phyloP scores from a whole-genome alignment of 2,888 invertebrate species.

The Operophtera brumata region DNA sequence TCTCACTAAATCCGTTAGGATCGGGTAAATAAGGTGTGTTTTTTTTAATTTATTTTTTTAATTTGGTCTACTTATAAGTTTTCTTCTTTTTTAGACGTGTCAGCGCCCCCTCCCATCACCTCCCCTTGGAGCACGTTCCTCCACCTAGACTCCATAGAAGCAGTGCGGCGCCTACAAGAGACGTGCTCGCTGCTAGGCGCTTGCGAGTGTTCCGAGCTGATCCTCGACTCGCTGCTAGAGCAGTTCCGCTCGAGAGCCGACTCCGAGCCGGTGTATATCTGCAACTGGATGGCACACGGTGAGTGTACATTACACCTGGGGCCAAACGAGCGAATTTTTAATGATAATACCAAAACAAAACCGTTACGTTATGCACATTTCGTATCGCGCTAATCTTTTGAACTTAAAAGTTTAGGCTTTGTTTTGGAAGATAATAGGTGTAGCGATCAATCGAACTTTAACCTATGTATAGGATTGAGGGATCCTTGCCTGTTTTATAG shows the following conservation, averaged over 20 bases:
- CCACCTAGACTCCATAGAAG: slow-evolving; percentile 68
- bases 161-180: slow-evolving; percentile 72
- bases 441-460: no score
- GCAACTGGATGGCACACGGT: slow-evolving; percentile 81
- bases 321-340: no score
- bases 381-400: no score
- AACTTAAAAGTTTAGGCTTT: no score
- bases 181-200: slow-evolving; percentile 80
- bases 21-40: no score
- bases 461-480: no score
- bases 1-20: no score
- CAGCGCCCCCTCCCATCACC: slow-evolving; percentile 32
- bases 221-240: slow-evolving; percentile 83
- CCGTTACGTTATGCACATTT: no score
- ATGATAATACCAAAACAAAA: no score
- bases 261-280: slow-evolving; percentile 81
- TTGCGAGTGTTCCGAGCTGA: slow-evolving; percentile 75
- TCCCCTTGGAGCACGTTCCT: slow-evolving; percentile 84
- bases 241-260: slow-evolving; percentile 73
- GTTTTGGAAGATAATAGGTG: no score
- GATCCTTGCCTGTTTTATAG: no score
- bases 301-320: slow-evolving; percentile 4
- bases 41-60: no score
- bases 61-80: not conserved
- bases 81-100: slow-evolving; percentile 38